Percentiles rank a stretch among this genome's conserved stretches.
These are phyloP conservation scores for Neodiprion lecontei DNA, from an alignment of 1,140 invertebrate species.

Conservation along the genomic window DNA sequence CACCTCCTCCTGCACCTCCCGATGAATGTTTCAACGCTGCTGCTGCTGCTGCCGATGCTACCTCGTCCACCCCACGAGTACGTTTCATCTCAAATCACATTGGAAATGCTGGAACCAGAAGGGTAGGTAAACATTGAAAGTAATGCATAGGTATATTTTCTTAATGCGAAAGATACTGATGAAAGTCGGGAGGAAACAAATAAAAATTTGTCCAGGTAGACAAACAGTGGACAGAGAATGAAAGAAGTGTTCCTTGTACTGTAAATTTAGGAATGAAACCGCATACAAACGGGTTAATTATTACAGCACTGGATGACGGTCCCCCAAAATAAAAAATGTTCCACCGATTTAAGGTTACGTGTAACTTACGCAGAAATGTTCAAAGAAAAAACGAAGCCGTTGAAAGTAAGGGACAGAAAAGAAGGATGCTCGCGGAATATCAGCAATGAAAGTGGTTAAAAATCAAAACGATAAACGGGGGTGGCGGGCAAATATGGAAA, in stretches of 20 bases:
- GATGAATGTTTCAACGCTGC: conserved; percentile 55
- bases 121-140: not conserved
- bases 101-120: conserved; percentile 56
- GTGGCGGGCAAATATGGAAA: not conserved
- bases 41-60: conserved; percentile 62
- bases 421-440: not conserved
- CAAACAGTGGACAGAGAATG: too few relatives aligned
- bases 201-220: too few relatives aligned
- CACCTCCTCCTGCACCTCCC: conserved; percentile 40
- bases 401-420: not conserved
- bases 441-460: not conserved
- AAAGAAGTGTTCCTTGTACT: too few relatives aligned
- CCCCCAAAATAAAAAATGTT: too few relatives aligned
- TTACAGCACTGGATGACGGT: too few relatives aligned
- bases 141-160: not conserved
- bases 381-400: not conserved
- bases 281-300: too few relatives aligned
- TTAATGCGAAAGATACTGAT: too few relatives aligned
- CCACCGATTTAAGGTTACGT: not conserved
- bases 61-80: conserved; percentile 67
- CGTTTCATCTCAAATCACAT: conserved; percentile 74
- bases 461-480: not conserved
- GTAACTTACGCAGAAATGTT: not conserved
- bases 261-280: too few relatives aligned
- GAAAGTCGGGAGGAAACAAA: too few relatives aligned